Evolutionary conservation across 2,888 invertebrate species (phyloP).

Genomic region (Villa cingulata): DNA sequence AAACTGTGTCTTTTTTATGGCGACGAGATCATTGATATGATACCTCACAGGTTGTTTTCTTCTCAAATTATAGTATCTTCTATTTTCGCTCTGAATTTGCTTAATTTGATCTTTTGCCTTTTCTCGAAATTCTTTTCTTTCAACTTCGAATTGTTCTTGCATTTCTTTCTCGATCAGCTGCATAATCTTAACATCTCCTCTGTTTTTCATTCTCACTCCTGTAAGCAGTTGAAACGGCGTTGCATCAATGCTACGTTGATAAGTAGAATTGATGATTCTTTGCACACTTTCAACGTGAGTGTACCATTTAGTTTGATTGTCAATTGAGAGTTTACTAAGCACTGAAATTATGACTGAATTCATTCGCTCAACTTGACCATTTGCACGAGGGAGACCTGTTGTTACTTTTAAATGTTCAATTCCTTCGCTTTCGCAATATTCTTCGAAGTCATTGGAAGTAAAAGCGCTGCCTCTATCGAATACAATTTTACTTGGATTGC

Average conservation of each 20-base stretch:
- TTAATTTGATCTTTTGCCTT: constrained; percentile 8
- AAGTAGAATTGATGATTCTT: constrained; percentile 5
- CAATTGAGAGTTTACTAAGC: constrained; percentile 1
- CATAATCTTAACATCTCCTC: background rate
- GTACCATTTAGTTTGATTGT: background rate
- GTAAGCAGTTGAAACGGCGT: background rate
- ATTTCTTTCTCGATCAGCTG: background rate
- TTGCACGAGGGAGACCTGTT: background rate
- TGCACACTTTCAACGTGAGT: background rate
- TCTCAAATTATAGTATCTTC: background rate
- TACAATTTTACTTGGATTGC: constrained; percentile 5
- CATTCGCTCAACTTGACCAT: constrained; percentile 9
- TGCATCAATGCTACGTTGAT: too few relatives aligned
- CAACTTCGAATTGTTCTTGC: background rate
- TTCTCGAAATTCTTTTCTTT: constrained; percentile 5
- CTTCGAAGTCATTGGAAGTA: constrained; percentile 23
- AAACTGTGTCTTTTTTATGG: too few relatives aligned
- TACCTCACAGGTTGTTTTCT: background rate
- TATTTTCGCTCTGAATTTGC: constrained; percentile 1
- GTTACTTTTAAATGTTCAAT: constrained; percentile 3
- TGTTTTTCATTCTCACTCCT: constrained; percentile 1
- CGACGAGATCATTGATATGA: too few relatives aligned
- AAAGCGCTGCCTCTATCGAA: constrained; percentile 26
- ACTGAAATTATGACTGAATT: constrained; percentile 10
- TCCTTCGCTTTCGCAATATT: constrained; percentile 19